Evolutionary conservation across 2,888 invertebrate species (phyloP).

Genomic region (Adelphocoris suturalis): DNA sequence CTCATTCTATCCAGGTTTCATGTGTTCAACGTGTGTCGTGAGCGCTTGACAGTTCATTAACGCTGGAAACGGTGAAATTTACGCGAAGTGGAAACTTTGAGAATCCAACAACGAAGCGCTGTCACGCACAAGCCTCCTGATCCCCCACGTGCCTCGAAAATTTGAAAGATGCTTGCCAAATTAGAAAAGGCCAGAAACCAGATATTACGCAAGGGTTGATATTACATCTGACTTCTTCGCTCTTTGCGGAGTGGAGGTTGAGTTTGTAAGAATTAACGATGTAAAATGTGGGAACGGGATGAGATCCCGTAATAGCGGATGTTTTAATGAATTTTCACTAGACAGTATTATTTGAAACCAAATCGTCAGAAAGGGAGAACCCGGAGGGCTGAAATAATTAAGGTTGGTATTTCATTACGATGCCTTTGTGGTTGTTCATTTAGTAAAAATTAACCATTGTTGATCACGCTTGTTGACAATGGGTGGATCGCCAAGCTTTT

Average conservation of each 20-base stretch:
- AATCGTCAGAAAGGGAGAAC: constrained; percentile 6
- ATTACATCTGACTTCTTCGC: too few relatives aligned
- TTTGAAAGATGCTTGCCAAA: too few relatives aligned
- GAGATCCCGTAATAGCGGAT: not conserved
- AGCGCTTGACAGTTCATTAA: not conserved
- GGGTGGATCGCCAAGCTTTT: too few relatives aligned
- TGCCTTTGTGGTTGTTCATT: not conserved
- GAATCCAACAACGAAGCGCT: not conserved
- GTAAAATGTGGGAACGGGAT: not conserved
- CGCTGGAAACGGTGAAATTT: not conserved
- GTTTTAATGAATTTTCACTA: constrained; percentile 15
- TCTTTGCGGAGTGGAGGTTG: not conserved
- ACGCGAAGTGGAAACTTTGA: not conserved
- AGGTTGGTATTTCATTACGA: constrained; percentile 1
- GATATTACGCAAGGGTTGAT: too few relatives aligned
- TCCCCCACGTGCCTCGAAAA: too few relatives aligned
- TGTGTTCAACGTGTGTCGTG: not conserved
- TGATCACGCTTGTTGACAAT: not conserved
- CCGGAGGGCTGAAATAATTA: constrained; percentile 9
- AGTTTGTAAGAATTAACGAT: not conserved
- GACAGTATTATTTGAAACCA: constrained; percentile 19
- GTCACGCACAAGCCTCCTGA: not conserved
- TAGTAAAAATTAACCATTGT: not conserved
- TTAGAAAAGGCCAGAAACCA: too few relatives aligned
- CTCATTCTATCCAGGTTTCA: too few relatives aligned